phyloP scores from a whole-genome alignment of 1,140 invertebrate species.

The Paramacrobiotus metropolitanus region DNA sequence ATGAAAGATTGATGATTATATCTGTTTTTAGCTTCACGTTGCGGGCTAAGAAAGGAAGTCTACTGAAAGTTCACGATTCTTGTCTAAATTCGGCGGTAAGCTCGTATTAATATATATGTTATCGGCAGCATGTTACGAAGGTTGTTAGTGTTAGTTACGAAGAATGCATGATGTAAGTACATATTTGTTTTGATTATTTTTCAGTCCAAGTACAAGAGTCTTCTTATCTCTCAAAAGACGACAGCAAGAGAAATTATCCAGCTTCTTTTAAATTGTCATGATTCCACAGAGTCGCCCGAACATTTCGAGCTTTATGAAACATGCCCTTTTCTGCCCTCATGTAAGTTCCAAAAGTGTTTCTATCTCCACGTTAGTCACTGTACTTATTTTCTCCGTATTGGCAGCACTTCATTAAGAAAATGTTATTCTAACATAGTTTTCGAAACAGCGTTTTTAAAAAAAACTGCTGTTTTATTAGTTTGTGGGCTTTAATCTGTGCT shows the following conservation, averaged over 20 bases:
- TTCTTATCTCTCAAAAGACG: constrained; percentile 62
- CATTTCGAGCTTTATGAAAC: background rate
- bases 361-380: no score
- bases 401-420: no score
- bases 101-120: no score
- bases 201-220: constrained; percentile 66
- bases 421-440: no score
- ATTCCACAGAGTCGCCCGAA: background rate
- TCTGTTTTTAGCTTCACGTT: constrained; percentile 49
- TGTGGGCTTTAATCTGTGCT: no score
- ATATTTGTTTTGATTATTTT: constrained; percentile 16
- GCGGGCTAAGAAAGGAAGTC: constrained; percentile 52
- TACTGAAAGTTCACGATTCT: constrained; percentile 70
- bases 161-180: background rate
- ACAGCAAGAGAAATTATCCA: constrained; percentile 67
- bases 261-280: constrained; percentile 54
- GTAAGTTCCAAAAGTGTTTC: no score
- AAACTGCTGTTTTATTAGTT: no score
- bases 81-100: constrained; percentile 55
- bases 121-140: no score
- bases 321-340: no score
- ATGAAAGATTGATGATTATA: no score
- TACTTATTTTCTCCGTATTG: no score
- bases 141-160: background rate
- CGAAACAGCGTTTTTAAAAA: no score